These are phyloP conservation scores for Apodemia mormo DNA, from an alignment of 2,888 invertebrate species.

Conservation along the genomic window DNA sequence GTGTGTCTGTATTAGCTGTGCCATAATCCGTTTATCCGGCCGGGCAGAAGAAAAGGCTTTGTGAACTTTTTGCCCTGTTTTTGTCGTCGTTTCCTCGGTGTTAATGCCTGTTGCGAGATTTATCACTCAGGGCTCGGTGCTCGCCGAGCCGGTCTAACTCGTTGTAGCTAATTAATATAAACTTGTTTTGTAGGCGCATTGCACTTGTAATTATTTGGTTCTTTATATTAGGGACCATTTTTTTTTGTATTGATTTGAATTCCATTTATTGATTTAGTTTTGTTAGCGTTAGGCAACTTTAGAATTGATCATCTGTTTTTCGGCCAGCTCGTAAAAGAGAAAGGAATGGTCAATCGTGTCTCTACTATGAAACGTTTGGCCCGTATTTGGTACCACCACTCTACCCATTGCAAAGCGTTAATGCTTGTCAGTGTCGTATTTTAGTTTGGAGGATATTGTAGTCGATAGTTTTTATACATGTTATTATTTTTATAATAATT, in stretches of 20 bases:
- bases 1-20: conserved; percentile 19
- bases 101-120: conserved; percentile 44
- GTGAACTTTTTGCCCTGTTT: conserved; percentile 41
- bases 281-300: too few relatives aligned
- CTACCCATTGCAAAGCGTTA: too few relatives aligned
- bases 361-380: too few relatives aligned
- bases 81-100: conserved; percentile 41
- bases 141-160: conserved; percentile 42
- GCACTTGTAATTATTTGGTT: conserved; percentile 24
- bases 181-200: conserved; percentile 33
- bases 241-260: conserved; percentile 19
- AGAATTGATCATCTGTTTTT: too few relatives aligned
- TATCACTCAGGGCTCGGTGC: conserved; percentile 44
- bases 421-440: too few relatives aligned
- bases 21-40: conserved; percentile 39
- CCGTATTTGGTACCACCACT: too few relatives aligned
- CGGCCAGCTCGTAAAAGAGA: too few relatives aligned
- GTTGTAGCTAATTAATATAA: conserved; percentile 47
- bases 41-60: conserved; percentile 37
- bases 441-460: too few relatives aligned
- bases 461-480: too few relatives aligned
- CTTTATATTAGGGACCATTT: conserved; percentile 19
- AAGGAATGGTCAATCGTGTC: too few relatives aligned
- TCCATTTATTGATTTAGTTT: background rate
- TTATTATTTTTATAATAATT: too few relatives aligned